Evolutionary conservation across 2,797 vertebrate genomes (phyloP).

Genomic region (Mormyrus hasselquistii): DNA sequence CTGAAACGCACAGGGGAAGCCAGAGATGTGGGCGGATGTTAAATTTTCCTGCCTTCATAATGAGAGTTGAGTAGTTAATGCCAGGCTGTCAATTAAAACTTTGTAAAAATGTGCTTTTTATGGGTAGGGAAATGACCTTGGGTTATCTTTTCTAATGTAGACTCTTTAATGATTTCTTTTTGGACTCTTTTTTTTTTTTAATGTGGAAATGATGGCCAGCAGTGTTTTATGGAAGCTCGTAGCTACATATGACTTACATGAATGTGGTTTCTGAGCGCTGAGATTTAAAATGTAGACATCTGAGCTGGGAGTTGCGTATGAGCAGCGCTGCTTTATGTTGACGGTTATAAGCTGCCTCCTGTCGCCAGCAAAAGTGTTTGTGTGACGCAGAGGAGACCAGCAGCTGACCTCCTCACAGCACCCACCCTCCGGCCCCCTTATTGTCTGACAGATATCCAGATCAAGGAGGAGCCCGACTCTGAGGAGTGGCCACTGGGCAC

Average conservation of each 20-base stretch:
- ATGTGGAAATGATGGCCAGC: neutral
- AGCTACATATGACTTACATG: neutral
- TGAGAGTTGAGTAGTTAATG: slow-evolving; percentile 1
- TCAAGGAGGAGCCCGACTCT: slow-evolving; percentile 96
- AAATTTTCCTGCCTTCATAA: neutral
- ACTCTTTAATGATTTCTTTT: neutral
- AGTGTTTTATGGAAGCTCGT: neutral
- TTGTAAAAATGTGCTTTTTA: slow-evolving; percentile 12
- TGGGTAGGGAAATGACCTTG: slow-evolving; percentile 7
- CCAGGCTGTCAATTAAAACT: neutral
- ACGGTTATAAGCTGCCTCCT: neutral
- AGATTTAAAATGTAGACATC: neutral
- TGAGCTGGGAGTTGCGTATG: neutral
- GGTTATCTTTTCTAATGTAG: neutral
- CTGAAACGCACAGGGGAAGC: neutral
- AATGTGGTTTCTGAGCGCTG: neutral
- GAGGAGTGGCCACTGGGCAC: slow-evolving; percentile 92
- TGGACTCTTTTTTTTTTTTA: neutral
- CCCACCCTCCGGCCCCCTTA: neutral
- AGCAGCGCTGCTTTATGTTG: neutral
- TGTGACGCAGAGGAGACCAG: neutral
- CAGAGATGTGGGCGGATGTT: neutral
- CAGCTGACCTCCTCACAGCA: neutral
- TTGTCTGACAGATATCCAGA: slow-evolving; percentile 78
- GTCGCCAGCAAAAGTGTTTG: neutral